Evolutionary conservation across 2,797 vertebrate species (phyloP), one percentile per base, ranked within the genome.

Genomic region (Nasua narica): DNA sequence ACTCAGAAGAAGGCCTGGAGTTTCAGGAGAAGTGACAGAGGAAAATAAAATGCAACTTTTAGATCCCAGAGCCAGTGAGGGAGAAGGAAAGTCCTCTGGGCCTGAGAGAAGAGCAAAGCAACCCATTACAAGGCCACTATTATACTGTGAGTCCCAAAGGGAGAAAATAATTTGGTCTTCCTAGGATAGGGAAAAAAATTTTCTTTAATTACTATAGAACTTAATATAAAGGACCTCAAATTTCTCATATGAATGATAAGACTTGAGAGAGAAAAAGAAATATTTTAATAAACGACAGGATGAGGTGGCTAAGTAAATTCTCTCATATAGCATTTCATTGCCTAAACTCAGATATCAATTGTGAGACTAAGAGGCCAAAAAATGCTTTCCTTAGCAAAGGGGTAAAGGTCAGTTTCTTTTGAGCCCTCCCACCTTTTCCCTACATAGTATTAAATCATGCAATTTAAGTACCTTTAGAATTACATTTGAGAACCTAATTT

Each of bases 401-500:
- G 35, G 15, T 23, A 74, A 85, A 89, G 25, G 13, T 84, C 43
- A 48, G 32, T 93, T 90, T 88, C 43, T 90, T 83, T 50, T 23
- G 70, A 70, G 18, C 27, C 62, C 4, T 25, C 12, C 19, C 11
- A 32, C 6, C 11, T 4, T 77, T 85, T 48, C 7, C 58, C 5
- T 87, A 21, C 4, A 76, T 16, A 88, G 21, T 37, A 84, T 70
- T 67, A 87, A 85, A 69, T 93, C 40, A 43, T 78, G 56, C 15
- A 29, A 67, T 56, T 91, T 91, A 94, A 95, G 48, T 67, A 43
- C 4, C 10, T 62, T 67, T 21, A 40, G 8, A 91, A 90, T 84
- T 84, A n/a, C 54, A 86, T 97, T 87, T 56, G 93, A 81, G 52
- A 91, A 81, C 29, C 15, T 60, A 48, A 56, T 83, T 50, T 83